Base-by-base conservation (phyloP, 2,113 vertebrate genomes). In the Eulemur macaco region DNA sequence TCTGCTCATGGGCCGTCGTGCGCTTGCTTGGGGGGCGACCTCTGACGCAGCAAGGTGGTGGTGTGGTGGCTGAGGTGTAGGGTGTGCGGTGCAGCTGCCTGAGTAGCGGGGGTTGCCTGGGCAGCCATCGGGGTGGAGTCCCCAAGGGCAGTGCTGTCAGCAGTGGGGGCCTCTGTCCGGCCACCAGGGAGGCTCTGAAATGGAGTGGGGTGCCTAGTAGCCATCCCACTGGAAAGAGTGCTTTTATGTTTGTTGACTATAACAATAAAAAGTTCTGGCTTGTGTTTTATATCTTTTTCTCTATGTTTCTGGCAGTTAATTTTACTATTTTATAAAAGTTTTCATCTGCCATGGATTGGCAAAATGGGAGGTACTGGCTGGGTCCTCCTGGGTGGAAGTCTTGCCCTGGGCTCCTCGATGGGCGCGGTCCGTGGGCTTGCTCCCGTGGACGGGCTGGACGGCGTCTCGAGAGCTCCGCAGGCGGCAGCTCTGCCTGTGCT, bases 201-300 rank as follows among this genome's bases (percentile, higher is more conserved):
- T 8, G 31, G 47, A 20, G 5, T 1, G 2, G 66, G 15, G 17
- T 1, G 12, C 56, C 21, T 37, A 9, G 21, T 27, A 8, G 39
- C 6, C 0, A 5, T 20, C 25, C 25, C 1, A 8, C 13, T 58
- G 5, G n/a, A n/a, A 23, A 21, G 69, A 23, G 6, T 3, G 0
- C 1, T 10, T 21, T 25, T 29, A 21, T 2, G 52, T 3, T 78
- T 15, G 11, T 52, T 34, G 47, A 17, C 0, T 11, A 1, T n/a
- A 8, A 45, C 5, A 64, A 31, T 64, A 6, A 20, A 37, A 58
- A 39, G n/a, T 13, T 20, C 21, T 58, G 71, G 45, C 50, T 60
- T 34, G 42, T 31, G 5, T 39, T 80, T 34, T 34, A 15, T 47
- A 2, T 37, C 37, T 63, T 64, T 78, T 39, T 45, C 29, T 27